Evolutionary conservation across 2,113 vertebrate species (phyloP), one percentile per base, ranked within the genome.

Genomic region (Mirza zaza): DNA sequence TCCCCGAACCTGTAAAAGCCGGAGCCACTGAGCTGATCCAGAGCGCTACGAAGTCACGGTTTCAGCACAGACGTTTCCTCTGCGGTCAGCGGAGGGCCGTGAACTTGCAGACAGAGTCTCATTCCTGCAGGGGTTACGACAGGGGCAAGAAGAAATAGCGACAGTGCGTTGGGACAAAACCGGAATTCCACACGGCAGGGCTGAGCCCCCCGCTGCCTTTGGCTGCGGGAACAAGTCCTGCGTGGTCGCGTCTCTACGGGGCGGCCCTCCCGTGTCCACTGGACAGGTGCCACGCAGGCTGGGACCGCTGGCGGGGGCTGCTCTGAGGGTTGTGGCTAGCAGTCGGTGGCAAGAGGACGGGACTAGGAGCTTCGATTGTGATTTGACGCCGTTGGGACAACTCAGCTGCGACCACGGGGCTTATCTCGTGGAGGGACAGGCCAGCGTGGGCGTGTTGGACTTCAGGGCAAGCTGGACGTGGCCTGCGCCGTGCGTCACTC

Each of bases 381-480:
- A 36, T 15, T 75, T 73, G 59, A 52, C 0, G 0, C 14, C 65
- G 18, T 29, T 0, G 4, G 67, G 67, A 68, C 8, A 27, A 23
- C 8, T 4, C 61, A 5, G 23, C 0, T 39, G 5, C 67, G 45
- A 32, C 20, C 8, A 0, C 0, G 12, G 25, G 67, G 57, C 36
- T 71, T 23, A 20, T 0, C 27, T 8, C 52, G 14, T 11, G 2
- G 0, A 36, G 29, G 45, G 59, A 11, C 2, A 85, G 85, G 55
- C 18, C 34, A 18, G 6, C 14, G 11, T 50, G 36, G 59, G n/a
- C 14, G 29, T 5, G 50, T 5, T 70, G 92, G 89, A 84, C 32
- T 20, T 61, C 8, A 15, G 15, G 5, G 4, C 0, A 1, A 45
- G 32, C 10, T 45, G 10, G 29, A 42, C 1, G 2, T 61, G 34